Percentiles rank a stretch among this genome's conserved stretches.
Conservation (phyloP, 2,888 invertebrate genomes). For the Mythimna lalbum region DNA sequence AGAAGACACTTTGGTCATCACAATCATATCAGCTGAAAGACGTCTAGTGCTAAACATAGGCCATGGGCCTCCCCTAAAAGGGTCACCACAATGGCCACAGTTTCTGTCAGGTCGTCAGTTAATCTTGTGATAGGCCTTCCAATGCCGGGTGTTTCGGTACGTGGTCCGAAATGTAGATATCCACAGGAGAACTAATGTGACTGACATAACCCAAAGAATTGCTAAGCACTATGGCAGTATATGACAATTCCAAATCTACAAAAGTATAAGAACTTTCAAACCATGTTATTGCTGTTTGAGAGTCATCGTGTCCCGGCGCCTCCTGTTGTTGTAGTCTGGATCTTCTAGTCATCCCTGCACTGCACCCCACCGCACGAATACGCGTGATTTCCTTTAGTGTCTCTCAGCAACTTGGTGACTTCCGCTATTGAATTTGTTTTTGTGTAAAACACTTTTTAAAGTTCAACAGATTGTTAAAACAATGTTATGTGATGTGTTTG, state of each 20-base stretch:
- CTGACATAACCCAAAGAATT: no score
- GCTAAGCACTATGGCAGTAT: no score
- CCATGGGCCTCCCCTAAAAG: not conserved
- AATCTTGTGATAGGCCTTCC: not conserved
- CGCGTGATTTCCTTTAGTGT: conserved; percentile 20
- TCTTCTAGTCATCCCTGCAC: conserved; percentile 5
- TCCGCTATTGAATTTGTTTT: conserved; percentile 50
- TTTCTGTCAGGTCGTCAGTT: not conserved
- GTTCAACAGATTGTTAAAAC: conserved; percentile 41
- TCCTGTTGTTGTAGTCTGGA: not conserved
- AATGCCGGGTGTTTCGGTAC: no score
- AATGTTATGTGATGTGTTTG: not conserved
- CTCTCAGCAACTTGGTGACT: conserved; percentile 38
- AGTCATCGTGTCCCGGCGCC: no score
- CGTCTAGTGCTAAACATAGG: not conserved
- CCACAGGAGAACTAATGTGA: no score
- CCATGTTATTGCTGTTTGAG: no score
- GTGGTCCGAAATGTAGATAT: no score
- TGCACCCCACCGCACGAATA: conserved; percentile 3
- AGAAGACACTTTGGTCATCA: no score
- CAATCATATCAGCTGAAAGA: not conserved
- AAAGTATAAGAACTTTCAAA: no score
- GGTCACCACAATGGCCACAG: not conserved
- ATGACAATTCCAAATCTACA: no score
- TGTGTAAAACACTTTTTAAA: conserved; percentile 38